phyloP scores from a whole-genome alignment of 35 echinoderm and acorn worm species.

The Heliocidaris erythrogramma region DNA sequence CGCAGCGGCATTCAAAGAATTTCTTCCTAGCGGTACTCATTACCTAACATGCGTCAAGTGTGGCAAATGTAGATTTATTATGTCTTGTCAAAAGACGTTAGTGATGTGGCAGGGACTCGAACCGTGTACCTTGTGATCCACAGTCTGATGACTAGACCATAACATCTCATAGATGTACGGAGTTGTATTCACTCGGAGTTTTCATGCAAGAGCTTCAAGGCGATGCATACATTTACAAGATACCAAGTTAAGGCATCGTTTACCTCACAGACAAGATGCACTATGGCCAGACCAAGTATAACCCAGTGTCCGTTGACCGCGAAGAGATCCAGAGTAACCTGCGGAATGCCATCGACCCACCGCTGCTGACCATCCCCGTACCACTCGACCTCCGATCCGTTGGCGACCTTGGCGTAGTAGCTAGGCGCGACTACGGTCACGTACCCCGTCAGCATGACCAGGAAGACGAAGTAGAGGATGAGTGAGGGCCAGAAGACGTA shows the following conservation, averaged over 20 bases:
- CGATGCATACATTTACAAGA: not conserved
- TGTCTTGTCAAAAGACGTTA: no score
- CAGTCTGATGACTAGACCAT: no score
- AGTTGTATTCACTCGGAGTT: no score
- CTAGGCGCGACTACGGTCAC: slow-evolving; percentile 74
- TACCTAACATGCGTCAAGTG: no score
- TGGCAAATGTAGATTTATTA: no score
- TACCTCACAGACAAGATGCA: slow-evolving; percentile 93
- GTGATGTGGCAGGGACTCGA: no score
- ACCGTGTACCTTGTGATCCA: no score
- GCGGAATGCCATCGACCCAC: slow-evolving; percentile 51
- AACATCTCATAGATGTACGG: no score
- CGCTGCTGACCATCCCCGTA: slow-evolving; percentile 55
- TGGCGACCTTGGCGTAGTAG: slow-evolving; percentile 53
- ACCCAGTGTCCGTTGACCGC: slow-evolving; percentile 75
- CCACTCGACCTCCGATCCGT: slow-evolving; percentile 54
- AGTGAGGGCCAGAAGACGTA: slow-evolving; percentile 88
- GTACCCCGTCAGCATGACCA: slow-evolving; percentile 83
- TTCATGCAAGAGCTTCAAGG: no score
- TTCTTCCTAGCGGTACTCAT: no score
- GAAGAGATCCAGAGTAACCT: slow-evolving; percentile 57
- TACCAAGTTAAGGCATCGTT: not conserved
- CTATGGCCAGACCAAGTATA: slow-evolving; percentile 60
- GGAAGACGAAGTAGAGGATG: slow-evolving; percentile 73
- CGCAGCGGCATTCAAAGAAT: no score